These are phyloP conservation scores for Ladona fulva DNA, from an alignment of 1,140 invertebrate genomes.

Conservation along the genomic window DNA sequence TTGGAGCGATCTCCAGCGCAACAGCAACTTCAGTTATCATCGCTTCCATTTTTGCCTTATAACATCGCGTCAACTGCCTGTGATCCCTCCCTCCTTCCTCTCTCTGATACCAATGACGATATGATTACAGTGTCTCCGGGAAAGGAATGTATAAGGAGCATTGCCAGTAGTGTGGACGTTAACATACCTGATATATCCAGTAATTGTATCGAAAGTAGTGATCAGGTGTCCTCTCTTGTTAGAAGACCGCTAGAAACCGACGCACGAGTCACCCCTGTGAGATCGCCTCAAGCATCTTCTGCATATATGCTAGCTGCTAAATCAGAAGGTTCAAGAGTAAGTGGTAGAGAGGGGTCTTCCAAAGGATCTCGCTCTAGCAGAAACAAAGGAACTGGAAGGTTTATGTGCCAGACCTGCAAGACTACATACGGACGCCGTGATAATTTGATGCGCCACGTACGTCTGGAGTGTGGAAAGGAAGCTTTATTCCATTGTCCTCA, in stretches of 20 bases:
- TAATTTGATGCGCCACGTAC: conserved; percentile 41
- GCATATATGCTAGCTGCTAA: not conserved
- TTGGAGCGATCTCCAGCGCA: not conserved
- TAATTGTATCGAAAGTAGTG: not conserved
- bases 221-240: conserved; percentile 29
- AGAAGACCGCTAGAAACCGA: conserved; percentile 46
- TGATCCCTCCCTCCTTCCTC: not conserved
- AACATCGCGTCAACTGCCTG: not conserved
- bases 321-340: not conserved
- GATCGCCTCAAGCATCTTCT: conserved; percentile 28
- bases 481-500: conserved; percentile 46
- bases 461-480: conserved; percentile 63
- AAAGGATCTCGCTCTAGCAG: not conserved
- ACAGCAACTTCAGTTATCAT: not conserved
- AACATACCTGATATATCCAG: not conserved
- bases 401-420: not conserved
- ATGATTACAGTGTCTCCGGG: not conserved
- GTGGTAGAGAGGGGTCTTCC: not conserved
- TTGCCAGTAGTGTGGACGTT: not conserved
- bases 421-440: not conserved
- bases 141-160: too few species aligned
- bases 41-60: not conserved
- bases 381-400: not conserved
- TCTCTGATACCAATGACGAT: not conserved
- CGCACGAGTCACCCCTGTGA: conserved; percentile 39